Evolutionary conservation across 92 coral and sea anemone genomes (phyloP).

Genomic region (Bergia puertoricense): DNA sequence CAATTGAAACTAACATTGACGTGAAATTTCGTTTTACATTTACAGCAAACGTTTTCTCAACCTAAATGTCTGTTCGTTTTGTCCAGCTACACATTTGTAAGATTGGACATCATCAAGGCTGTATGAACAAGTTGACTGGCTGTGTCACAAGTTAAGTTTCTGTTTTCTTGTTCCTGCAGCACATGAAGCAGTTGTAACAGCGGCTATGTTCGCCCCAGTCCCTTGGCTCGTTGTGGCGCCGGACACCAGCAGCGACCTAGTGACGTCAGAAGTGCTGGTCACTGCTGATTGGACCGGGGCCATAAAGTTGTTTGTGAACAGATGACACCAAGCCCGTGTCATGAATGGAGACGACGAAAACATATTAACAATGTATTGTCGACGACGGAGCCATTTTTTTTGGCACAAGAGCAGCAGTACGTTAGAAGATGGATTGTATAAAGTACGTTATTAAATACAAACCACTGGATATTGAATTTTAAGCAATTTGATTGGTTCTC

Average conservation of each 20-base stretch:
- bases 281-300: conserved; percentile 99
- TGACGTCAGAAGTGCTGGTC: conserved; percentile 95
- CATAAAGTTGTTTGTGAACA: conserved; percentile 92
- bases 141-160: not conserved
- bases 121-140: not conserved
- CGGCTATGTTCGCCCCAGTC: conserved; percentile 98
- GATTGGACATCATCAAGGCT: too few species aligned
- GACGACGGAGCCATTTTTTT: not conserved
- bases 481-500: too few species aligned
- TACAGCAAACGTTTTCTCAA: too few species aligned
- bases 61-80: too few species aligned
- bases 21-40: too few species aligned
- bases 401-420: not conserved
- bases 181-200: conserved; percentile 96
- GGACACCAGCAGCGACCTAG: conserved; percentile 79
- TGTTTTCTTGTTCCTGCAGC: conserved; percentile 56
- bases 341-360: not conserved
- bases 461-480: not conserved
- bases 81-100: too few species aligned
- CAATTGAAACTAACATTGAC: too few species aligned
- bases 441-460: not conserved
- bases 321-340: conserved; percentile 59
- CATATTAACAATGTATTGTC: not conserved
- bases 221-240: conserved; percentile 97
- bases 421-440: not conserved